Evolutionary conservation across 1,140 invertebrate species (phyloP).

Genomic region (Ceratina australensis): DNA sequence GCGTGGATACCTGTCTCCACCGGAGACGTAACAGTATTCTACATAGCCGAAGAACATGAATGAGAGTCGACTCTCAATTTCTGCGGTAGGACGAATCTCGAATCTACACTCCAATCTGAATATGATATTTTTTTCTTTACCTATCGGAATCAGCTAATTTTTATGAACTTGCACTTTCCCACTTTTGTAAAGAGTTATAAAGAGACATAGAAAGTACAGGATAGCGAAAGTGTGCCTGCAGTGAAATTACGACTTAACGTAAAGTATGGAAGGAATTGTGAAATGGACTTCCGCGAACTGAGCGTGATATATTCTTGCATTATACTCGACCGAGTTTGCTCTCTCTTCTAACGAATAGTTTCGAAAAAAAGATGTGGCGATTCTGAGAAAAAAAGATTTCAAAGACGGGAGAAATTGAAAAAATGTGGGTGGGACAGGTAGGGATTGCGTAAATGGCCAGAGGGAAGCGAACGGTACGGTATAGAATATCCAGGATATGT

Average conservation of each 20-base stretch:
- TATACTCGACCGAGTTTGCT: conserved; percentile 61
- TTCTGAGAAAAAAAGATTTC: conserved; percentile 50
- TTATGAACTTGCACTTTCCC: too few relatives aligned
- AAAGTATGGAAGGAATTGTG: conserved; percentile 49
- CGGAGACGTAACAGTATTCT: conserved; percentile 31
- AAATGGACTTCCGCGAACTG: conserved; percentile 49
- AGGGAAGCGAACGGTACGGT: conserved; percentile 15
- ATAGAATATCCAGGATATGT: neutral
- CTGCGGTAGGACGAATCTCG: conserved; percentile 6
- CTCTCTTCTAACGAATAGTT: conserved; percentile 64
- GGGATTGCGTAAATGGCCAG: conserved; percentile 41
- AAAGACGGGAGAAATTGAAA: conserved; percentile 58
- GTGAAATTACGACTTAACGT: conserved; percentile 22
- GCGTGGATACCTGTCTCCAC: conserved; percentile 53
- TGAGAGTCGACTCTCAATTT: conserved; percentile 30
- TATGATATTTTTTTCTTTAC: too few relatives aligned
- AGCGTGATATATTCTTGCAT: conserved; percentile 48
- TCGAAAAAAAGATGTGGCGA: conserved; percentile 64
- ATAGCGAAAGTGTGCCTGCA: neutral
- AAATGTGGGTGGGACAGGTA: conserved; percentile 61
- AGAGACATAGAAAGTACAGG: too few relatives aligned
- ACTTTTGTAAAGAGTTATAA: too few relatives aligned
- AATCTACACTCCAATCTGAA: neutral
- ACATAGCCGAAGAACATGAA: conserved; percentile 42
- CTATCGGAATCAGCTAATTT: too few relatives aligned